These are phyloP conservation scores for Pantherophis vulpinus DNA, from an alignment of 2,797 vertebrate genomes.

Conservation along the genomic window DNA sequence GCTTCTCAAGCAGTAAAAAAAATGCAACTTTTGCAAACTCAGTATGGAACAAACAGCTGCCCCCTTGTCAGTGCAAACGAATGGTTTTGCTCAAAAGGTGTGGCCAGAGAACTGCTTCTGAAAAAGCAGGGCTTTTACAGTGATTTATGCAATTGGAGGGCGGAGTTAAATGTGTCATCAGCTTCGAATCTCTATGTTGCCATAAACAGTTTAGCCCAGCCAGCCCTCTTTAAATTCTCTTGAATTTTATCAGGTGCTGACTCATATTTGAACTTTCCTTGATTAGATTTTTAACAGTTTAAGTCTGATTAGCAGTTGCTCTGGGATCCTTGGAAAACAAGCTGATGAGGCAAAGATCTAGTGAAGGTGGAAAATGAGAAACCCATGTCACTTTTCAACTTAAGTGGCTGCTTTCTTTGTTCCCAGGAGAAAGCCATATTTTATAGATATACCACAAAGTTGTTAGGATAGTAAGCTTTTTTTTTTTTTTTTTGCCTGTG, in stretches of 20 bases:
- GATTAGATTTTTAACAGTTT: not conserved
- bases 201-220: not conserved
- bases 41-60: not conserved
- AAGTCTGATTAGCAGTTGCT: not conserved
- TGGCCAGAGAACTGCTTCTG: not conserved
- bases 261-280: not conserved
- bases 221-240: not conserved
- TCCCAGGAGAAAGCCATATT: not conserved
- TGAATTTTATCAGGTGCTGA: not conserved
- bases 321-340: not conserved
- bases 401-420: not conserved
- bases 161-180: not conserved
- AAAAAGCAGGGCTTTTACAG: not conserved
- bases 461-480: not conserved
- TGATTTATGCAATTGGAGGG: not conserved
- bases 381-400: not conserved
- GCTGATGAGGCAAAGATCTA: not conserved
- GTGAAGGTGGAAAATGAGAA: not conserved
- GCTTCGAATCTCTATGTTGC: not conserved
- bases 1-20: not conserved
- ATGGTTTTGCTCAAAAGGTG: not conserved
- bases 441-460: not conserved
- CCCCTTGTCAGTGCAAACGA: not conserved
- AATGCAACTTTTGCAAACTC: not conserved
- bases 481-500: not conserved